Evolutionary conservation across 2,113 vertebrate species (phyloP).

Genomic region (Bungarus multicinctus): DNA sequence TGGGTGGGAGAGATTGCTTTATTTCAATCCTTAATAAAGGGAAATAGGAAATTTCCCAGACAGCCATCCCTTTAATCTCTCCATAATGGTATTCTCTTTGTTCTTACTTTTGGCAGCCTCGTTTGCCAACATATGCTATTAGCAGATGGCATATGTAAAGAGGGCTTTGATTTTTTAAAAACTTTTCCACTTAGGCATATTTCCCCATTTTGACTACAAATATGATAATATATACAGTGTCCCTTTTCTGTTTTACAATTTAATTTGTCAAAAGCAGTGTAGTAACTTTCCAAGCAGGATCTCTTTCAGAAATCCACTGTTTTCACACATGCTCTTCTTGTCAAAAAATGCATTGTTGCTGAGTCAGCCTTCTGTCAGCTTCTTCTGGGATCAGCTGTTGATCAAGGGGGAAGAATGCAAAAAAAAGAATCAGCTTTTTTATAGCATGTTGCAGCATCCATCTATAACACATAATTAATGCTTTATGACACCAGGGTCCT

Average conservation of each 20-base stretch:
- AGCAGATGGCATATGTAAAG: slow-evolving; percentile 38
- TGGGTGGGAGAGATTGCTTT: background rate
- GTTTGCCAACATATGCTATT: slow-evolving; percentile 54
- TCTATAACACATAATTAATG: slow-evolving; percentile 15
- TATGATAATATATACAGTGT: slow-evolving; percentile 15
- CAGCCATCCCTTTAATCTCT: slow-evolving; percentile 29
- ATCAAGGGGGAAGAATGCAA: background rate
- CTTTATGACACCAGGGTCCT: slow-evolving; percentile 15
- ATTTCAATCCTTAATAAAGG: background rate
- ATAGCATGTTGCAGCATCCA: slow-evolving; percentile 11
- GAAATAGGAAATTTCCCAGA: slow-evolving; percentile 18
- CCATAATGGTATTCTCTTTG: slow-evolving; percentile 61
- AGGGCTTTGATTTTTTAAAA: slow-evolving; percentile 54
- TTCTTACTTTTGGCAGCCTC: slow-evolving; percentile 65
- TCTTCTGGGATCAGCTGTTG: slow-evolving; percentile 36
- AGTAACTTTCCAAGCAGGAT: slow-evolving; percentile 3
- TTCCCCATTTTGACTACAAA: slow-evolving; percentile 46
- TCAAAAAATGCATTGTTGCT: slow-evolving; percentile 16
- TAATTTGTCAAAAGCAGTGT: slow-evolving; percentile 28
- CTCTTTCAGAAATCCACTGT: background rate
- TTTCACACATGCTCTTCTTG: slow-evolving; percentile 29
- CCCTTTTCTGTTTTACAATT: slow-evolving; percentile 7
- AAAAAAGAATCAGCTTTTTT: background rate
- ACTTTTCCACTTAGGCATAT: slow-evolving; percentile 57
- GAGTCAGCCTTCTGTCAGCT: slow-evolving; percentile 14